Conservation (phyloP, 2,113 vertebrate species). For the Phaethornis superciliosus region DNA sequence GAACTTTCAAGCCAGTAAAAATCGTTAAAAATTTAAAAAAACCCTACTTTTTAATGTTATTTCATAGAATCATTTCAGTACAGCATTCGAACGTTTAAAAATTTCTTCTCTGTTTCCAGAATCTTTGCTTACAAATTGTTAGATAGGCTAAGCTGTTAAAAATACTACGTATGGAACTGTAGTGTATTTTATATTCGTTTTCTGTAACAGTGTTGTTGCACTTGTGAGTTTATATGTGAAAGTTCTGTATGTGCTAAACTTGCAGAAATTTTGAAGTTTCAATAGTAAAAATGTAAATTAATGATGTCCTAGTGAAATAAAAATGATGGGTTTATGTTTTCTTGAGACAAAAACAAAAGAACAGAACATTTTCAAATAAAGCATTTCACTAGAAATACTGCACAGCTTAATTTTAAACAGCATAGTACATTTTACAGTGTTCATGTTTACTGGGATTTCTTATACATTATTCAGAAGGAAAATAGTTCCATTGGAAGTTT, state of each 20-base stretch:
- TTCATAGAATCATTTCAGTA: not conserved
- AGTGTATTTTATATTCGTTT: not conserved
- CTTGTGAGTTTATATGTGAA: fast-evolving
- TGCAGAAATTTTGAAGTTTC: not conserved
- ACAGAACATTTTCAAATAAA: not conserved
- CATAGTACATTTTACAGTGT: not conserved
- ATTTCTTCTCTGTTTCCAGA: not conserved
- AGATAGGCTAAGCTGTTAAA: not conserved
- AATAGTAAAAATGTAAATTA: not conserved
- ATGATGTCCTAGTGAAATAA: not conserved
- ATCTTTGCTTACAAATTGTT: not conserved
- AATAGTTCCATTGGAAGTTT: not conserved
- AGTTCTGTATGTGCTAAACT: not conserved
- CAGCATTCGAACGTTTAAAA: not conserved
- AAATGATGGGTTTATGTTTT: not conserved
- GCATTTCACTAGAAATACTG: not conserved
- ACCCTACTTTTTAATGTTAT: not conserved
- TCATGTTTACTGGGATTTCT: not conserved
- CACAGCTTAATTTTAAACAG: not conserved
- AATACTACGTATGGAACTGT: not conserved
- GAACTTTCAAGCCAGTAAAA: not conserved
- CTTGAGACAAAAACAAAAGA: not conserved
- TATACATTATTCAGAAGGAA: not conserved
- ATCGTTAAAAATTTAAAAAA: not conserved
- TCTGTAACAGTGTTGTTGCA: not conserved